phyloP scores from a whole-genome alignment of 2,797 vertebrate genomes.

The Channa striata region DNA sequence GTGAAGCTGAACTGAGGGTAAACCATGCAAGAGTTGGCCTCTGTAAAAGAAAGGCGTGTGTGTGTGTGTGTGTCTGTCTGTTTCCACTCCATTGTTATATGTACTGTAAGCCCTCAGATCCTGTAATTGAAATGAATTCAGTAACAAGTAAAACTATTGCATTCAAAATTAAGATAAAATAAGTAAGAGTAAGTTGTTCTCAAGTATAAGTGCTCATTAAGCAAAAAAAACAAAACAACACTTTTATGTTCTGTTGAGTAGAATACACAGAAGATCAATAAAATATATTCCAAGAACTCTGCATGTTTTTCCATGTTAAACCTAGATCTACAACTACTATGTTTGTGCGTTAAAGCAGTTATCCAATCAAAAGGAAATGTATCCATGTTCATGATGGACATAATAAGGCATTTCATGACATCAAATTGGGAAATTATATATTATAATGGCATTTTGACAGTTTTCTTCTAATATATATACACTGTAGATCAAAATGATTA shows the following conservation, averaged over 20 bases:
- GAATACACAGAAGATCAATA: background rate
- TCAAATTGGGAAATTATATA: too few species aligned
- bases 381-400: too few species aligned
- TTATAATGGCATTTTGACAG: too few species aligned
- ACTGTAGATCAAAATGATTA: too few species aligned
- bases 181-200: background rate
- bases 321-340: background rate
- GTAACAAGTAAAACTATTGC: background rate
- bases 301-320: background rate
- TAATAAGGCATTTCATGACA: too few species aligned
- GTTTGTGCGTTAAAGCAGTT: too few species aligned
- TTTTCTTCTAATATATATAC: too few species aligned
- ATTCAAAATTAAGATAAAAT: background rate
- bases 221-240: background rate
- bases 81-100: background rate
- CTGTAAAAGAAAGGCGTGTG: constrained; percentile 1
- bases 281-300: background rate
- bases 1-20: background rate
- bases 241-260: background rate
- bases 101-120: background rate
- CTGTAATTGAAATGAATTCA: background rate
- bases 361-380: too few species aligned
- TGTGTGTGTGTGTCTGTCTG: background rate
- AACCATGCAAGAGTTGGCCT: background rate
- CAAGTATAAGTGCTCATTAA: background rate